A percentile compares a stretch with the other conserved stretches of the same genome.
Evolutionary conservation across 1,140 invertebrate species (phyloP).

Genomic region (Amyelois transitella): DNA sequence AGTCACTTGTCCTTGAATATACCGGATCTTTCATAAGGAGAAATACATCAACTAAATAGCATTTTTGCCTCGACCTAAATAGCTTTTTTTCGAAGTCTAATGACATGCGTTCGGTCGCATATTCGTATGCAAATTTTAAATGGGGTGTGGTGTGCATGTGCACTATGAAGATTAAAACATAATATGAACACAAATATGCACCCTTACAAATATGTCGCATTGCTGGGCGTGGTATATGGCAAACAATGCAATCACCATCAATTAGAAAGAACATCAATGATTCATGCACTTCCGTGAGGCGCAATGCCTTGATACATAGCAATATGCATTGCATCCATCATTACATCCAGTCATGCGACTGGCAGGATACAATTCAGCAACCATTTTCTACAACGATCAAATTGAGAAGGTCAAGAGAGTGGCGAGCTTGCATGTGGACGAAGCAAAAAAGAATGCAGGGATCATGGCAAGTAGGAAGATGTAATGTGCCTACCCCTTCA

Average conservation of each 20-base stretch:
- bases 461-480: no score
- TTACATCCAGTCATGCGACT: no score
- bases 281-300: no score
- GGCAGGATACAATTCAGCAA: no score
- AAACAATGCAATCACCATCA: neutral
- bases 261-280: neutral
- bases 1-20: constrained; percentile 2
- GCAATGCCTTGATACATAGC: no score
- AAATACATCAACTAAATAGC: no score
- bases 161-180: neutral
- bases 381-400: no score
- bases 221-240: neutral
- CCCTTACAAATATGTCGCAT: neutral
- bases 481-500: no score
- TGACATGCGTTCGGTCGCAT: neutral
- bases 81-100: neutral
- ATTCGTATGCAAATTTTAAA: neutral
- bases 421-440: no score
- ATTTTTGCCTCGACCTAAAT: neutral
- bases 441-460: no score
- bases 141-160: neutral
- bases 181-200: neutral
- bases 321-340: no score
- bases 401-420: no score
- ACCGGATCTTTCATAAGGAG: neutral